A percentile compares a stretch with the other conserved stretches of the same genome.
phyloP scores from a whole-genome alignment of 2,113 vertebrate species.

The Pungitius pungitius region DNA sequence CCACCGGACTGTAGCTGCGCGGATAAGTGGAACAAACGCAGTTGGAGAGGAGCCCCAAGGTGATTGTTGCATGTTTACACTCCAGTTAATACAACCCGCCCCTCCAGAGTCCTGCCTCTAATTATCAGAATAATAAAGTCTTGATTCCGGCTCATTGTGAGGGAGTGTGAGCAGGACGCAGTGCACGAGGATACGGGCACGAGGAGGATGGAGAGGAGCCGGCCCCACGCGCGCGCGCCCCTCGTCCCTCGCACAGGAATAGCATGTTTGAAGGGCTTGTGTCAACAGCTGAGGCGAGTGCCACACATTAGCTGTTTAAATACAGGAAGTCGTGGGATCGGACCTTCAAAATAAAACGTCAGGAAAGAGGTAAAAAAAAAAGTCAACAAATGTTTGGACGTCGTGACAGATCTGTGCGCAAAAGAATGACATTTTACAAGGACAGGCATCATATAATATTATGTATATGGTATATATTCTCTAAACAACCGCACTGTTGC shows the following conservation, averaged over 20 bases:
- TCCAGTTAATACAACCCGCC: conserved; percentile 47
- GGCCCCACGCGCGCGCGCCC: conserved; percentile 71
- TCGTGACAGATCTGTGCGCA: not conserved
- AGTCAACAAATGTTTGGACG: too few species aligned
- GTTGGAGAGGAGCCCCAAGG: conserved; percentile 50
- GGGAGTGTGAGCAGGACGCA: conserved; percentile 36
- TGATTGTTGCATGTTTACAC: conserved; percentile 59
- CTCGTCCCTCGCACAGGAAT: conserved; percentile 73
- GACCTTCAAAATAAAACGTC: conserved; percentile 51
- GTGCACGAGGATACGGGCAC: conserved; percentile 26
- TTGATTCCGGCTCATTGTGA: conserved; percentile 35
- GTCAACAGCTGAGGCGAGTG: conserved; percentile 55
- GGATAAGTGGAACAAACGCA: conserved; percentile 56
- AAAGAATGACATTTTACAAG: not conserved
- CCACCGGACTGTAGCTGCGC: conserved; percentile 42
- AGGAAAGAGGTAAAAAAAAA: not conserved
- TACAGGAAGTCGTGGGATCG: conserved; percentile 31
- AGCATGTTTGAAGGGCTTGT: conserved; percentile 66
- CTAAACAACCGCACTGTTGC: accelerated
- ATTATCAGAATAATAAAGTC: conserved; percentile 62
- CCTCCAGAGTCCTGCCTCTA: conserved; percentile 53
- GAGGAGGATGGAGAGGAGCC: conserved; percentile 58
- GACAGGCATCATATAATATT: not conserved
- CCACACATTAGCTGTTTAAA: not conserved
- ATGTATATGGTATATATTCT: not conserved